Percentiles rank a stretch among this genome's conserved stretches.
Evolutionary conservation across 2,797 vertebrate genomes (phyloP).

Genomic region (Melanotaenia parkinsoni): DNA sequence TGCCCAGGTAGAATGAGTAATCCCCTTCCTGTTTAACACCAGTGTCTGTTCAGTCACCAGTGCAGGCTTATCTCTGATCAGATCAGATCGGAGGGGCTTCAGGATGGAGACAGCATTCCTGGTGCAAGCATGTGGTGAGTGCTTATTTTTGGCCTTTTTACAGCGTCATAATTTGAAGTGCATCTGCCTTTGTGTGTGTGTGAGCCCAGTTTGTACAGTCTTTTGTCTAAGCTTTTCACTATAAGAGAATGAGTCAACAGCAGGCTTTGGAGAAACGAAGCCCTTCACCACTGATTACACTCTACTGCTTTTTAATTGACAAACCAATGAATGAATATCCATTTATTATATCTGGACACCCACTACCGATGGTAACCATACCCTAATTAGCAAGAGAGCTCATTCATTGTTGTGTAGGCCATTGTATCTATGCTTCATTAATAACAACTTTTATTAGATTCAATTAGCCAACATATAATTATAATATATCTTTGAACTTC

Average conservation of each 20-base stretch:
- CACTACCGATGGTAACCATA: slow-evolving; percentile 55
- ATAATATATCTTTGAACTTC: slow-evolving; percentile 40
- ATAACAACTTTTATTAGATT: slow-evolving; percentile 58
- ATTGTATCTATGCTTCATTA: slow-evolving; percentile 57
- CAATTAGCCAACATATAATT: slow-evolving; percentile 57
- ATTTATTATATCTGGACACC: slow-evolving; percentile 59
- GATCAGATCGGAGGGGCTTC: too few relatives aligned
- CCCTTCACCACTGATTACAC: slow-evolving; percentile 58
- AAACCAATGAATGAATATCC: slow-evolving; percentile 64
- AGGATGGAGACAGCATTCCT: too few relatives aligned
- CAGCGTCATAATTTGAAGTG: neutral
- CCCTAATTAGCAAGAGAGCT: slow-evolving; percentile 60
- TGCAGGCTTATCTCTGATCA: too few relatives aligned
- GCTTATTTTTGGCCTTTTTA: too few relatives aligned
- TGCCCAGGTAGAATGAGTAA: too few relatives aligned
- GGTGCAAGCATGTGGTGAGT: too few relatives aligned
- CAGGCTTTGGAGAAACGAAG: slow-evolving; percentile 36
- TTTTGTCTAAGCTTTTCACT: slow-evolving; percentile 53
- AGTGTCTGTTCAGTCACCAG: too few relatives aligned
- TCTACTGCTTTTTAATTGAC: slow-evolving; percentile 62
- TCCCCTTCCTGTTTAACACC: too few relatives aligned
- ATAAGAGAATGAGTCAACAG: slow-evolving; percentile 55
- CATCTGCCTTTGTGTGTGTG: slow-evolving; percentile 5
- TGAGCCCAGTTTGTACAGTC: slow-evolving; percentile 7
- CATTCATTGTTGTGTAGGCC: slow-evolving; percentile 52